Evolutionary conservation across 2,888 invertebrate genomes (phyloP).

Genomic region (Dryobota labecula): DNA sequence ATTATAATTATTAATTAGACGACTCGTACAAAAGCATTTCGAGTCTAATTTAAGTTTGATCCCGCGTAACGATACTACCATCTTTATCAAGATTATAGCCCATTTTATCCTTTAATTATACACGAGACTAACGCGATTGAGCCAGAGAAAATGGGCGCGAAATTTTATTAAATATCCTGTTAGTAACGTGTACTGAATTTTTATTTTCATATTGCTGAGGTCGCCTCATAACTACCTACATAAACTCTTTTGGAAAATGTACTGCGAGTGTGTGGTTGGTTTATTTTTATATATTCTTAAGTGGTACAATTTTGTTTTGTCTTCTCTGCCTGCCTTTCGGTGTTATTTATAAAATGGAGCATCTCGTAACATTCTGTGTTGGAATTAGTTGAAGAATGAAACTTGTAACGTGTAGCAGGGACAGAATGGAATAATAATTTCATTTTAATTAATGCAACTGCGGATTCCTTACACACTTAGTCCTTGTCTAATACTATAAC

Average conservation of each 20-base stretch:
- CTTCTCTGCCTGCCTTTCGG: background rate
- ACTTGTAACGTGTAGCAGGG: no score
- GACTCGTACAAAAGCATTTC: conserved; percentile 33
- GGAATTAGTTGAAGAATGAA: background rate
- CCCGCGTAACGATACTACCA: conserved; percentile 45
- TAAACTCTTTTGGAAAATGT: conserved; percentile 27
- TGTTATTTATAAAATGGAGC: background rate
- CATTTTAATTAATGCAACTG: background rate
- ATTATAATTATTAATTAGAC: conserved; percentile 34
- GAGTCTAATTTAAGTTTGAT: conserved; percentile 46
- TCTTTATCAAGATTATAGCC: conserved; percentile 60
- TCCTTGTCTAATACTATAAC: no score
- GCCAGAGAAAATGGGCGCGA: conserved; percentile 43
- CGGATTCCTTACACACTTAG: no score
- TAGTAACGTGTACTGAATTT: conserved; percentile 59
- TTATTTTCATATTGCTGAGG: conserved; percentile 38
- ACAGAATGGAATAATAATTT: background rate
- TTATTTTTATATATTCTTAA: conserved; percentile 26
- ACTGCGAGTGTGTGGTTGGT: conserved; percentile 11
- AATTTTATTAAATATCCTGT: conserved; percentile 57
- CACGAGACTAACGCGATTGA: conserved; percentile 40
- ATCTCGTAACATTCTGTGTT: background rate
- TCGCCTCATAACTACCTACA: conserved; percentile 28
- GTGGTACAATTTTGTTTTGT: conserved; percentile 7
- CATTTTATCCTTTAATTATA: conserved; percentile 60